Conservation (phyloP, 1,140 invertebrate genomes). For the Drosophila repleta region DNA sequence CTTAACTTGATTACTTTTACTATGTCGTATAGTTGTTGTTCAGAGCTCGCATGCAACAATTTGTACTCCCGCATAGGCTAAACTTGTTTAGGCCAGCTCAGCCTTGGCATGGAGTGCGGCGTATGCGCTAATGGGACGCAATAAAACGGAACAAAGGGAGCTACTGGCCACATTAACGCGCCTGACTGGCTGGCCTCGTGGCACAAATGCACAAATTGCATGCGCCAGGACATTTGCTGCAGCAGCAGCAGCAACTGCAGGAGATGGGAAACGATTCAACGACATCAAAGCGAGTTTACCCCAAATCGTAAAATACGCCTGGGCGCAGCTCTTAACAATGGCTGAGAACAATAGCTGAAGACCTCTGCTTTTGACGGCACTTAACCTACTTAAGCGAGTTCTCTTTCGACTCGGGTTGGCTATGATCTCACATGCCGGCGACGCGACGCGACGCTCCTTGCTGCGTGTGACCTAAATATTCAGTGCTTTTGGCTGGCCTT, state of each 20-base stretch:
- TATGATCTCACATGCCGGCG: slow-evolving; percentile 67
- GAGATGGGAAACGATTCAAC: not conserved
- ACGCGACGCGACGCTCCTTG: slow-evolving; percentile 15
- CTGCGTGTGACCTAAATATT: slow-evolving; percentile 61
- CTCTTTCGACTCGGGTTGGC: slow-evolving; percentile 37
- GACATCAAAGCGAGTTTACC: slow-evolving; percentile 17
- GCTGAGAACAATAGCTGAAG: slow-evolving; percentile 38
- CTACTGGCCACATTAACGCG: not conserved
- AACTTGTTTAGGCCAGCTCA: too few species aligned
- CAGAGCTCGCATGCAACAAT: too few species aligned
- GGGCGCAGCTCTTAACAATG: slow-evolving; percentile 42
- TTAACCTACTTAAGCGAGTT: slow-evolving; percentile 69
- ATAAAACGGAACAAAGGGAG: too few species aligned
- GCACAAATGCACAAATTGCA: slow-evolving; percentile 67
- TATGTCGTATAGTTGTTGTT: too few species aligned
- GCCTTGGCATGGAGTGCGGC: too few species aligned
- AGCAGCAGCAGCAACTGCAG: not conserved
- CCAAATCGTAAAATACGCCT: slow-evolving; percentile 46
- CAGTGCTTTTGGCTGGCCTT: slow-evolving; percentile 8
- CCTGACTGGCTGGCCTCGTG: slow-evolving; percentile 16
- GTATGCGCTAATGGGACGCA: too few species aligned
- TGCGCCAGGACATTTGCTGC: slow-evolving; percentile 55
- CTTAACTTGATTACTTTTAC: too few species aligned
- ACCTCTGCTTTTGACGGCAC: slow-evolving; percentile 43
- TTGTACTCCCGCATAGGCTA: too few species aligned